A percentile compares a stretch with the other conserved stretches of the same genome.
These are phyloP conservation scores for Onychomys torridus DNA, from an alignment of 2,797 vertebrate genomes.

Conservation along the genomic window DNA sequence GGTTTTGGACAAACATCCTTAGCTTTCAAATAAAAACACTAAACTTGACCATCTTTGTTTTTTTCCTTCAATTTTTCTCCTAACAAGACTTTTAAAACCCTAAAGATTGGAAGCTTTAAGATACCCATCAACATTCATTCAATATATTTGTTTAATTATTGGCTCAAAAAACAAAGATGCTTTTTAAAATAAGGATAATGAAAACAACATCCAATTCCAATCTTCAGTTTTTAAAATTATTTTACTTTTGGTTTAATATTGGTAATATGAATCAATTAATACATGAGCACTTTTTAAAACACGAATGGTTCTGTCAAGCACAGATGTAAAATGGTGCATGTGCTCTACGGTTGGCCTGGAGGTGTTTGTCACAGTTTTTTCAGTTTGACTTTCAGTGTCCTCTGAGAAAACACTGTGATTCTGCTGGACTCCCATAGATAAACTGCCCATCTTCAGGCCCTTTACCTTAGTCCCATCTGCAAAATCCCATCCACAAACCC, in stretches of 20 bases:
- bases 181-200: neutral
- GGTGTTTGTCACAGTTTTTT: neutral
- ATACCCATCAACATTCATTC: neutral
- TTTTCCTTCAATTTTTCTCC: slow-evolving; percentile 71
- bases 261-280: neutral
- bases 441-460: neutral
- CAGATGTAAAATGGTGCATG: neutral
- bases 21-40: slow-evolving; percentile 75
- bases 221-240: neutral
- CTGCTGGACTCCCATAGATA: neutral
- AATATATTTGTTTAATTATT: neutral
- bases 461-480: neutral
- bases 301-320: neutral
- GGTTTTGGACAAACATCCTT: slow-evolving; percentile 80
- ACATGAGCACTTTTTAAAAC: neutral
- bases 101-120: slow-evolving; percentile 29
- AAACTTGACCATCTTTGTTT: slow-evolving; percentile 62
- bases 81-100: slow-evolving; percentile 71
- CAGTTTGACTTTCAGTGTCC: neutral
- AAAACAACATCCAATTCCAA: slow-evolving; percentile 16
- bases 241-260: neutral
- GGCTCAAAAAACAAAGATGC: neutral
- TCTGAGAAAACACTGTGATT: neutral
- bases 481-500: no score
- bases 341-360: neutral